Evolutionary conservation across 2,797 vertebrate genomes (phyloP).

Genomic region (Cygnus olor): DNA sequence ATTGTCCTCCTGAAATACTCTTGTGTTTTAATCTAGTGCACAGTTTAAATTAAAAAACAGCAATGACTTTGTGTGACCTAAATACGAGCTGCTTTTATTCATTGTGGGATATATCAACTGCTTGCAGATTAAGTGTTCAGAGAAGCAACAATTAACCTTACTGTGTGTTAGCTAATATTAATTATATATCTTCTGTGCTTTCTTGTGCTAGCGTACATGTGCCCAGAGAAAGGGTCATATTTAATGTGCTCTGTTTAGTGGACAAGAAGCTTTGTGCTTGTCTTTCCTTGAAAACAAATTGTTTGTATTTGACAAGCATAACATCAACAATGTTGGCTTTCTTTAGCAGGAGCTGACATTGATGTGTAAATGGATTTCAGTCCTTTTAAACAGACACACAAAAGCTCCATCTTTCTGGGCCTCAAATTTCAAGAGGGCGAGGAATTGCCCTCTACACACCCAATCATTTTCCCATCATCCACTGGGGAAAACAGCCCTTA

Average conservation of each 20-base stretch:
- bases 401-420: constrained; percentile 51
- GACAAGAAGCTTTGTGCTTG: constrained; percentile 59
- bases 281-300: constrained; percentile 71
- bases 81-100: constrained; percentile 75
- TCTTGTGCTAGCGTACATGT: constrained; percentile 23
- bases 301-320: constrained; percentile 71
- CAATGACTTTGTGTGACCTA: constrained; percentile 84
- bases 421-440: constrained; percentile 53
- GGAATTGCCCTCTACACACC: constrained; percentile 42
- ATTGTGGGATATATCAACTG: constrained; percentile 77
- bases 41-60: constrained; percentile 78
- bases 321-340: constrained; percentile 56
- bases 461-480: constrained; percentile 66
- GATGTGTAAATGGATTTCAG: constrained; percentile 64
- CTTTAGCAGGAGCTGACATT: constrained; percentile 53
- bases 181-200: constrained; percentile 67
- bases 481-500: constrained; percentile 51
- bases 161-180: constrained; percentile 75
- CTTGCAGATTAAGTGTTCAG: constrained; percentile 77
- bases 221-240: constrained; percentile 40
- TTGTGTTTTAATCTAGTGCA: constrained; percentile 78
- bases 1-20: constrained; percentile 74
- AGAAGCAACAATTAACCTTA: constrained; percentile 79
- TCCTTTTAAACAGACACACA: constrained; percentile 64
- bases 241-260: constrained; percentile 65